Evolutionary conservation across 2,113 vertebrate genomes (phyloP).

Genomic region (Hymenochirus boettgeri): DNA sequence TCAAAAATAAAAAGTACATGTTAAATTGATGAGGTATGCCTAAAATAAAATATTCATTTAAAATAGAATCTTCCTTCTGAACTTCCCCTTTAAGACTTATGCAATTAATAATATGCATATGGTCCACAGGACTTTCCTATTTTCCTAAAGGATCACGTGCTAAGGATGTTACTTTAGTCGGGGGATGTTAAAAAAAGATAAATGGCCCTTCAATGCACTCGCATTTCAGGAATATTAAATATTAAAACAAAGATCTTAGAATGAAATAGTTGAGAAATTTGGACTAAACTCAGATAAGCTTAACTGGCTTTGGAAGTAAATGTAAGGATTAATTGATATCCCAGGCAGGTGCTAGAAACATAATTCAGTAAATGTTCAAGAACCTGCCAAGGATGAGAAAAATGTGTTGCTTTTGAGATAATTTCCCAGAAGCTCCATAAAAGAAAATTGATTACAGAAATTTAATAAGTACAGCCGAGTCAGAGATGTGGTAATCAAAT

Average conservation of each 20-base stretch:
- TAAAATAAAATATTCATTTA: too few species aligned
- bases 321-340: conserved; percentile 63
- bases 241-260: conserved; percentile 16
- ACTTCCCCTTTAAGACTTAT: too few species aligned
- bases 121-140: too few species aligned
- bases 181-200: conserved; percentile 20
- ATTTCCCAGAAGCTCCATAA: conserved; percentile 81
- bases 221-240: conserved; percentile 24
- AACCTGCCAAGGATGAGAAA: conserved; percentile 69
- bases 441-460: conserved; percentile 73
- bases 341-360: conserved; percentile 63
- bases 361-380: conserved; percentile 67
- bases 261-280: conserved; percentile 35
- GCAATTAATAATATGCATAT: too few species aligned
- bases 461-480: conserved; percentile 67
- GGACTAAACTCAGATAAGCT: conserved; percentile 59
- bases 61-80: too few species aligned
- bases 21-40: too few species aligned
- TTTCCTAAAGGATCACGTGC: too few species aligned
- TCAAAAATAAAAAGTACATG: too few species aligned
- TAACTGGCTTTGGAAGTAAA: conserved; percentile 60
- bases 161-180: too few species aligned
- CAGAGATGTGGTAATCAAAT: conserved; percentile 75
- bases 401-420: conserved; percentile 70
- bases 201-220: conserved; percentile 27